phyloP scores from a whole-genome alignment of 1,140 invertebrate genomes.

The Drosophila obscura region DNA sequence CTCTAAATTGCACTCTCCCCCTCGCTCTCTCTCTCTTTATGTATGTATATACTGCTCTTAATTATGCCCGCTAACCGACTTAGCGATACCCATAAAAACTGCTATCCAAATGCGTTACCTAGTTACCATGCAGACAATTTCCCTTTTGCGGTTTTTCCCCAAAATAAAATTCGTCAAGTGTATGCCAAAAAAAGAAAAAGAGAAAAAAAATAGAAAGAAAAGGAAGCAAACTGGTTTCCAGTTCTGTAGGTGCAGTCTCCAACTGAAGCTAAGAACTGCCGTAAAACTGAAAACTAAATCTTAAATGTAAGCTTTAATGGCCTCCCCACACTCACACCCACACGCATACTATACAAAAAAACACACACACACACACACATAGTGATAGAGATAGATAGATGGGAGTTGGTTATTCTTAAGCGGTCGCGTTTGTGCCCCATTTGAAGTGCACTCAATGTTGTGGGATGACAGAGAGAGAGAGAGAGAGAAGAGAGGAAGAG shows the following conservation, averaged over 20 bases:
- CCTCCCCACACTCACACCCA: slow-evolving; percentile 12
- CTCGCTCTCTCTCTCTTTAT: too few relatives aligned
- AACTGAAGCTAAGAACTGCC: slow-evolving; percentile 27
- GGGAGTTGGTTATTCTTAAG: slow-evolving; percentile 72
- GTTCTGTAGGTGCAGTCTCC: slow-evolving; percentile 29
- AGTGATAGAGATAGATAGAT: background rate
- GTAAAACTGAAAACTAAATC: slow-evolving; percentile 74
- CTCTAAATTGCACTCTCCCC: too few relatives aligned
- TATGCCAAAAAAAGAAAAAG: slow-evolving; percentile 14
- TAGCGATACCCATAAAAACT: too few relatives aligned
- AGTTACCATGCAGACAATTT: too few relatives aligned
- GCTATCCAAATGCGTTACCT: too few relatives aligned
- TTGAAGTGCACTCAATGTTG: slow-evolving; percentile 69
- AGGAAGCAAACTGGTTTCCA: background rate
- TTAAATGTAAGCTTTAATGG: slow-evolving; percentile 65
- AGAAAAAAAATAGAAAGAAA: slow-evolving; percentile 4
- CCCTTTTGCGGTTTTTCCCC: too few relatives aligned
- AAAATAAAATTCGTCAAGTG: slow-evolving; percentile 18
- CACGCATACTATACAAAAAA: slow-evolving; percentile 3
- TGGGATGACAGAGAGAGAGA: slow-evolving; percentile 19
- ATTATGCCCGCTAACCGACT: too few relatives aligned
- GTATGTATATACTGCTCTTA: too few relatives aligned
- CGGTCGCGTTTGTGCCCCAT: slow-evolving; percentile 77
- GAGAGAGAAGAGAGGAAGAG: slow-evolving; percentile 8
- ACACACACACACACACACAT: background rate